Evolutionary conservation across 2,888 invertebrate genomes (phyloP), one percentile per base, ranked within the genome.

Genomic region (Pterostichus niger): DNA sequence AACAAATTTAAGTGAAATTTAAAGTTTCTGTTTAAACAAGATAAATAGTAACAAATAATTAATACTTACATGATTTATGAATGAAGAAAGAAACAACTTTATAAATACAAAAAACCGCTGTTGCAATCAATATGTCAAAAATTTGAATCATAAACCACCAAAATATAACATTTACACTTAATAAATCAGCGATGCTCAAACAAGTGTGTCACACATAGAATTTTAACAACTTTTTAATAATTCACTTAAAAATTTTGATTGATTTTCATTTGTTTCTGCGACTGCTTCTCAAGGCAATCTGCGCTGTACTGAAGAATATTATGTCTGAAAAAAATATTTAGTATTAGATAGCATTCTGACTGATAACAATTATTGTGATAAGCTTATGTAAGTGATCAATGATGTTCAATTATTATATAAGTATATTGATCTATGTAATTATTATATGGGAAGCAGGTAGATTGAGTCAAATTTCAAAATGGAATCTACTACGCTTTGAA

Each of bases 61-160:
- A 24, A 17, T 56, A 81, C 81, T 81, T 81, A 81, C 81, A 40
- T 81, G 81, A 7, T 56, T 71, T 80, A n/a, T 71, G 35, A 24
- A 54, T n/a, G 40, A 81, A 17, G 40, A 71, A 81, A 54, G 11
- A 7, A 40, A 71, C 52, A 44, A 71, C 68, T 81, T 52, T 52
- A 17, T 24, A 54, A 24, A 81, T 17, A 81, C 71, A 81, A 73
- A 81, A 71, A n/a, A 56, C 73, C 11, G 44, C 15, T 15, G 35
- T 56, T 11, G 56, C 73, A 73, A 81, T 56, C 33, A 81, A 35
- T 35, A 71, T 71, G 54, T 52, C 71, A n/a, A 35, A 17, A 71
- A 54, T 56, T 10, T 56, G 24, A 35, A 81, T 15, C 81, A 81
- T 81, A 81, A 56, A 81, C 17, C 35, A 15, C 17, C n/a, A 40